A percentile compares a stretch with the other conserved stretches of the same genome.
Evolutionary conservation across 2,113 vertebrate species (phyloP).

Genomic region (Oenanthe melanoleuca): DNA sequence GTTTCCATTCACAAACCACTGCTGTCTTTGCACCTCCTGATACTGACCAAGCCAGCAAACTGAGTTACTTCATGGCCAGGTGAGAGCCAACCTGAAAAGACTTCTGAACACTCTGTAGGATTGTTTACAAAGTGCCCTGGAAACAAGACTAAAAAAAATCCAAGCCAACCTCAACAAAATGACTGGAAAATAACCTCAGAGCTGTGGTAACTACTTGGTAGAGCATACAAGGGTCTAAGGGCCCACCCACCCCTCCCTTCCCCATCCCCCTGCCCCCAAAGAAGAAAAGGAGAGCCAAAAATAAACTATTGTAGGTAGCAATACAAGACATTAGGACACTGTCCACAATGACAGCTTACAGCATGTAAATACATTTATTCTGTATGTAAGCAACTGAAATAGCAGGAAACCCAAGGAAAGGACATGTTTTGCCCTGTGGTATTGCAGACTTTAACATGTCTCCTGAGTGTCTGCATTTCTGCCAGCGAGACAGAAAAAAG

Average conservation of each 20-base stretch:
- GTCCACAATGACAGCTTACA: constrained; percentile 11
- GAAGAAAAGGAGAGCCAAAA: background rate
- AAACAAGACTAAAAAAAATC: background rate
- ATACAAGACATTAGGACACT: constrained; percentile 28
- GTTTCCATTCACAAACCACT: background rate
- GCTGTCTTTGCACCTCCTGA: background rate
- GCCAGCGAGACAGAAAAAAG: background rate
- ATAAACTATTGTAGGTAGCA: background rate
- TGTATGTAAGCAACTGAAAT: constrained; percentile 27
- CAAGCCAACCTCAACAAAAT: background rate
- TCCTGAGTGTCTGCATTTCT: constrained; percentile 22
- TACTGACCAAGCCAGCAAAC: background rate
- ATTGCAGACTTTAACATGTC: background rate
- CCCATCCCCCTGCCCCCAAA: background rate
- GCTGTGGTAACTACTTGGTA: constrained; percentile 22
- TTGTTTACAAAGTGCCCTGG: background rate
- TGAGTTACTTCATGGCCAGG: background rate
- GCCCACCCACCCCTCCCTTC: background rate
- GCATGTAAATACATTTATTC: constrained; percentile 44
- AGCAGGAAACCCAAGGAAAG: background rate
- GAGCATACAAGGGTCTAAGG: background rate
- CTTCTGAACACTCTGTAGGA: background rate
- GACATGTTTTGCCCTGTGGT: background rate
- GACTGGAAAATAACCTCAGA: background rate
- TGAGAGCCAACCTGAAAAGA: background rate